Evolutionary conservation across 2,888 invertebrate genomes (phyloP).

Genomic region (Drosophila rellima): DNA sequence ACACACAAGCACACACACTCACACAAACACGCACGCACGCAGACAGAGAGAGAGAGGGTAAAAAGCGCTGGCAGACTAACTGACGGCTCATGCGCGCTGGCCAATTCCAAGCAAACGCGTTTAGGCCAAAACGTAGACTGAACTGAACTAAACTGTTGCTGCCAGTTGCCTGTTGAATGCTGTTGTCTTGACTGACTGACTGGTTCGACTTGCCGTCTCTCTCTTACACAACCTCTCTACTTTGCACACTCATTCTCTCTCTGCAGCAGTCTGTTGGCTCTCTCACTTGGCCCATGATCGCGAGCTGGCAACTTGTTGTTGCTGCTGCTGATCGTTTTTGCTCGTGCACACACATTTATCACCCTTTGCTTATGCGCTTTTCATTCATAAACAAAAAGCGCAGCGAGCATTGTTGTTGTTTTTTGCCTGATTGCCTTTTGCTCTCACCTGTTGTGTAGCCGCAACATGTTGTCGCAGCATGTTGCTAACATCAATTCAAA

Average conservation of each 20-base stretch:
- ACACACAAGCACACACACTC: conserved; percentile 41
- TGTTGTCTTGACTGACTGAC: conserved; percentile 35
- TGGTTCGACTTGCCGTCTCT: conserved; percentile 25
- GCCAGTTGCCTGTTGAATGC: conserved; percentile 28
- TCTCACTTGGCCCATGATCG: conserved; percentile 23
- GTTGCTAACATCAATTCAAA: conserved; percentile 3
- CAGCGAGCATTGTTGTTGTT: conserved; percentile 51
- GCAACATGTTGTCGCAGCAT: conserved; percentile 24
- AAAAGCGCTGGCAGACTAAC: conserved; percentile 49
- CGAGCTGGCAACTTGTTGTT: conserved; percentile 45
- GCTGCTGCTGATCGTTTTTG: conserved; percentile 49
- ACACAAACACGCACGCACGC: conserved; percentile 21
- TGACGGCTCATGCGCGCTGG: conserved; percentile 71
- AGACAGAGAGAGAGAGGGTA: conserved; percentile 28
- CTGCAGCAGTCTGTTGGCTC: conserved; percentile 1
- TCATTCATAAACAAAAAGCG: conserved; percentile 78
- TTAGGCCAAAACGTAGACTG: conserved; percentile 84
- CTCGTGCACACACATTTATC: conserved; percentile 66
- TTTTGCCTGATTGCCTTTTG: conserved; percentile 3
- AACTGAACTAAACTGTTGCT: conserved; percentile 39
- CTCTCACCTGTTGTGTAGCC: conserved; percentile 66
- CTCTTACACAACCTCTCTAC: conserved; percentile 1
- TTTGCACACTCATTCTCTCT: conserved; percentile 5
- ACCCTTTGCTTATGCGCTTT: conserved; percentile 67
- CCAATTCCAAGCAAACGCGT: conserved; percentile 77